Evolutionary conservation across 2,888 invertebrate genomes (phyloP), one percentile per base, ranked within the genome.

Genomic region (Chymomyza caudatula): DNA sequence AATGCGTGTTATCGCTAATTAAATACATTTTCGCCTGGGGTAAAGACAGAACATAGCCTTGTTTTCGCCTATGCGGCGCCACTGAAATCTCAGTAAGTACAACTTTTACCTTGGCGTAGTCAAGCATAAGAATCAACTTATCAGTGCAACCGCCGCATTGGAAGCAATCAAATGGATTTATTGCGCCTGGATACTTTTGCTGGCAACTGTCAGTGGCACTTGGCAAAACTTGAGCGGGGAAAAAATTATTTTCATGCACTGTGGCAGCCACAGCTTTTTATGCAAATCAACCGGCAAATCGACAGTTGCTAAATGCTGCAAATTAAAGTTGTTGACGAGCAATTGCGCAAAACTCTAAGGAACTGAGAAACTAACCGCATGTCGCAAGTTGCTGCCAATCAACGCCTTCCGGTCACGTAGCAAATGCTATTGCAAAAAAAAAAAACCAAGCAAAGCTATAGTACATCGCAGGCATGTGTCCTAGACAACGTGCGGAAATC

Each of bases 1-100:
- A n/a, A 52, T 64, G 64, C 65, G 67, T 76, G 67, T 78, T 78
- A 79, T 71, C 57, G 67, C 75, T 86, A 84, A 83, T 83, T 83
- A 83, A 86, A 83, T 83, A 77, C 29, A 11, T 37, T 37, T 81
- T 77, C 81, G 73, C 71, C 60, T 69, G 71, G 61, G 54, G 63
- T 67, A 68, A 71, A 69, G 69, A 67, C 69, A 59, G 69, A 69
- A 76, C 81, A 80, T 73, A 68, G 78, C 64, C 29, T 11, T 68
- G 67, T 54, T 51, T 51, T 47, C 17, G n/a, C 6, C 47, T 17
- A 51, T 6, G 17, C 51, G 20, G 13, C 20, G 17, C 15, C 15
- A 47, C 0, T 5, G 17, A 11, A 51, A 17, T 13, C 51, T 13
- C 51, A 5, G 51, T 37, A 11, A 11, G 5, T 1, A 17, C 6